Base-by-base conservation (phyloP, 2,797 vertebrate species). In the Numenius phaeopus region DNA sequence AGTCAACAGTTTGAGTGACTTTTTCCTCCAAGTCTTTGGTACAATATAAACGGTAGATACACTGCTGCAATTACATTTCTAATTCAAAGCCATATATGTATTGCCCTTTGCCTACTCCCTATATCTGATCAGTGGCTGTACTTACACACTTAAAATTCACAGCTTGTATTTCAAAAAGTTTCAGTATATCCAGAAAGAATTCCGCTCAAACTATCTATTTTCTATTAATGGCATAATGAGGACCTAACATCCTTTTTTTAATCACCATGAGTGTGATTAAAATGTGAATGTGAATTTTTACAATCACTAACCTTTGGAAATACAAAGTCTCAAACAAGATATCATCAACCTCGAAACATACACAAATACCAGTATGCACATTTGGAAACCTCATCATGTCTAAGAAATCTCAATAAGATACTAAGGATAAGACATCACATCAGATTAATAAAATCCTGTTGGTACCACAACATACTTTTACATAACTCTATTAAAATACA, bases 351-450 rank as follows among this genome's bases (percentile, higher is more conserved):
- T 27, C 77, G 40, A 84, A 89, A 67, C 2, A 44, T 17, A 47
- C 19, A 50, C 54, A 73, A 78, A 80, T 10, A 22, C 8, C 42
- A 69, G 15, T 8, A 30, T 0, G 1, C 6, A 23, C 7, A 13
- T 67, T 50, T 75, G 29, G 27, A 78, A 62, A 84, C 15, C 14
- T 57, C 34, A 42, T 21, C 7, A 14, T 15, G 13, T 13, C 7
- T 14, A 44, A 12, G 30, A 30, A 54, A 11, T n/a, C 18, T 65
- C 1, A 0, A 5, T 21, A 46, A 42, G 32, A 30, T 46, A 64
- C 34, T 44, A 39, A 9, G 4, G 30, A 46, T 23, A 67, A 20
- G 22, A 47, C 17, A 84, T 27, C 5, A 10, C 37, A 67, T 21
- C 30, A 62, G 42, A 72, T 37, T 2, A 85, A 62, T 21, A 61